Evolutionary conservation across 30 jellyfish, hydroid and myxozoan genomes (phyloP), one percentile per base, ranked within the genome.

Genomic region (Pelagia noctiluca): DNA sequence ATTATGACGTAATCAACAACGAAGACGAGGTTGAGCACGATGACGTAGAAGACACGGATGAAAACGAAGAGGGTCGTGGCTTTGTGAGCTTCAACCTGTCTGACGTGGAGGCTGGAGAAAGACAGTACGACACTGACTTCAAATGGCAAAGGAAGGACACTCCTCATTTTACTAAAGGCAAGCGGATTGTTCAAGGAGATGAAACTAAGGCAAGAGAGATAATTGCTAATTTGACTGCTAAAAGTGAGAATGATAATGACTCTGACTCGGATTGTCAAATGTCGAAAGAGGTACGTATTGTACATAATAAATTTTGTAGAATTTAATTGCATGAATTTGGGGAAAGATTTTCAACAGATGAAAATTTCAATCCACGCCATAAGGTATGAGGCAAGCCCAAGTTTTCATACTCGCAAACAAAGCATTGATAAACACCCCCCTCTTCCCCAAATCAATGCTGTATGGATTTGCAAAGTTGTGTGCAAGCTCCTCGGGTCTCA

Each of bases 151-250:
- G 98, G 24, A 92, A 92, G 53, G 98, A 92, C 81, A 92, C 98
- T 21, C 98, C 98, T 0, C 98, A 92, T 82, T 84, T 63, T 64
- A 71, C 92, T 25, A 92, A 92, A 66, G 98, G 98, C 24, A 92
- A 92, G 53, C 94, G 98, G 33, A 86, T 92, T n/a, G 96, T 81
- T n/a, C 90, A 80, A n/a, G 35, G 78, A 22, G 94, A 76, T 62
- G 98, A 88, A 36, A 57, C 68, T 60, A 84, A 76, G 29, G 84
- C 92, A 26, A 78, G 89, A 71, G 92, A 92, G 33, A 87, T 92
- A 49, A 62, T 92, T 13, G 88, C 91, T 24, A 92, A 62, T 32
- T 63, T 85, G 36, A 77, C 67, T 2, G 82, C 73, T 37, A 67
- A 67, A 46, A 73, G 62, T 0, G 73, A 75, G 21, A 67, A 83